Base-by-base conservation (phyloP, 2,797 vertebrate species). In the Hylomyscus alleni region DNA sequence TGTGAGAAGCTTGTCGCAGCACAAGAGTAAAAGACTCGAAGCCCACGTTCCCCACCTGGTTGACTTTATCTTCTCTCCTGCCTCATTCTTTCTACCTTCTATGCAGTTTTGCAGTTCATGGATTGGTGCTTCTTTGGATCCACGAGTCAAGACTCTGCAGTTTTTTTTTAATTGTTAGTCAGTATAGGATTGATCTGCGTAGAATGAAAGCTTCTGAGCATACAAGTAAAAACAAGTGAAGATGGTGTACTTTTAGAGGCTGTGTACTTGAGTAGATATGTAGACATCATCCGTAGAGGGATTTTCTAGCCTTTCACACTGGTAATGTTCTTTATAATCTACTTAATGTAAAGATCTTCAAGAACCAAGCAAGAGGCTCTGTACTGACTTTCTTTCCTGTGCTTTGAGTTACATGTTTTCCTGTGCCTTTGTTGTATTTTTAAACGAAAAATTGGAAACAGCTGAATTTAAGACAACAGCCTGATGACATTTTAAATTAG, bases 401-500 rank as follows among this genome's bases (percentile, higher is more conserved):
- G 9, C 10, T 85, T 0, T 83, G 40, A 83, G 8, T 69, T 85
- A 56, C 50, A 40, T 80, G 22, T 47, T 47, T 88, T 73, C 34
- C 11, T 69, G 26, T 82, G 14, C 37, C 34, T 94, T 92, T 31
- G 22, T 72, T 89, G 3, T 10, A 76, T 91, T 90, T 93, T 95
- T 76, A 69, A 93, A n/a, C 94, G 15, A 96, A 69, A 96, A 94
- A 76, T 86, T 94, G 65, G 31, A 15, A 93, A 60, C n/a, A 95
- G n/a, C 24, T 96, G 17, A 62, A 85, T 90, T 93, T 95, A 67
- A 94, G 37, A 77, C 90, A 96, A 93, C 65, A 90, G 9, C 56
- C 90, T 52, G 20, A 50, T 37, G 31, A 58, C 9, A 76, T 95
- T 95, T 89, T 90, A 93, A 90, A 86, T 96, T 91, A 56, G 44